Conservation (phyloP, 2,113 vertebrate genomes). For the Callorhinus ursinus region DNA sequence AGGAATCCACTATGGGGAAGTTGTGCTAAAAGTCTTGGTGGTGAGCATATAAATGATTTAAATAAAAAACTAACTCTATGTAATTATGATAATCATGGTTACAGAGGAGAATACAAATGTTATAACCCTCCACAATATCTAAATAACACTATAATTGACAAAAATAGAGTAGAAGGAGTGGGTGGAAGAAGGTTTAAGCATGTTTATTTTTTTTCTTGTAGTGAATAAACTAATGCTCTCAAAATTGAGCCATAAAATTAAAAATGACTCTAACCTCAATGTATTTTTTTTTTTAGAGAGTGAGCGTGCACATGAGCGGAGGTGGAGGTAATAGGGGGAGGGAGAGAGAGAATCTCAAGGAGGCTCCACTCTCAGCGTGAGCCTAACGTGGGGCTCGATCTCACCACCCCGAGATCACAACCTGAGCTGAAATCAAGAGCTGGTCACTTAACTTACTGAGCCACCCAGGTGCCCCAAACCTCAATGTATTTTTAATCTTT, state of each 20-base stretch:
- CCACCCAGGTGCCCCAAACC: not conserved
- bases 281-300: not conserved
- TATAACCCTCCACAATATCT: not conserved
- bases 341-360: not conserved
- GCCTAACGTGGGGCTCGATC: not conserved
- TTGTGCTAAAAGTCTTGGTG: not conserved
- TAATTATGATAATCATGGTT: not conserved
- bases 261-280: not conserved
- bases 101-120: not conserved
- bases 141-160: not conserved
- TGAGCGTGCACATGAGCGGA: not conserved
- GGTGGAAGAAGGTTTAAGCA: not conserved
- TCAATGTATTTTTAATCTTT: not conserved
- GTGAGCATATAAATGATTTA: not conserved
- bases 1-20: not conserved
- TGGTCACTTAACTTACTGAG: not conserved
- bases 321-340: not conserved
- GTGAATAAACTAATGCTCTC: not conserved
- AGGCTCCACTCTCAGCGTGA: not conserved
- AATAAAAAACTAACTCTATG: not conserved
- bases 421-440: not conserved
- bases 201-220: not conserved
- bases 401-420: not conserved
- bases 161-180: not conserved
- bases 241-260: conserved; percentile 22